Evolutionary conservation across 2,797 vertebrate species (phyloP).

Genomic region (Danio aesculapii): DNA sequence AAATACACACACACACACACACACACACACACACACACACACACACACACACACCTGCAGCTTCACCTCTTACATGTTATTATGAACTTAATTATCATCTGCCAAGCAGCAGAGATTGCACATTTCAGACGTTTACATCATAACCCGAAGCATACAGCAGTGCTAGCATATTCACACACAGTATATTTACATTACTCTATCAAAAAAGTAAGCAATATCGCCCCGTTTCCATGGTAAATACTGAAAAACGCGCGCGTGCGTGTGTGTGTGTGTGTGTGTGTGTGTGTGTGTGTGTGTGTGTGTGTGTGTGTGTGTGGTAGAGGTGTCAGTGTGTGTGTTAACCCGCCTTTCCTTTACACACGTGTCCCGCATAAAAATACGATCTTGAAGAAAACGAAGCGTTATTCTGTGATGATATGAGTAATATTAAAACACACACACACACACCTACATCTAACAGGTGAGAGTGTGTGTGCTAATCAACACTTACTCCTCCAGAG

Average conservation of each 20-base stretch:
- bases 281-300: not conserved
- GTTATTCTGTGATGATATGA: not conserved
- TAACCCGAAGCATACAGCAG: no score
- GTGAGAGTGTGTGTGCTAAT: constrained; percentile 49
- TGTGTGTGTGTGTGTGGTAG: not conserved
- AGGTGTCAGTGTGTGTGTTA: not conserved
- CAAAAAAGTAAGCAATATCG: no score
- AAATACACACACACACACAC: no score
- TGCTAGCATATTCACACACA: no score
- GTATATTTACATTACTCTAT: no score
- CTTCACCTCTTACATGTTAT: no score
- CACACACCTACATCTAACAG: constrained; percentile 28
- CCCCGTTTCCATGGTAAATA: not conserved
- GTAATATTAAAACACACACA: not conserved
- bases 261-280: not conserved
- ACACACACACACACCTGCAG: no score
- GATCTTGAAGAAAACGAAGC: not conserved
- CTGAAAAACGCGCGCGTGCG: not conserved
- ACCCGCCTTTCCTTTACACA: not conserved
- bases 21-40: no score
- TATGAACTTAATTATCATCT: no score
- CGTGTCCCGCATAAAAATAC: not conserved
- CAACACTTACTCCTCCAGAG: constrained; percentile 83
- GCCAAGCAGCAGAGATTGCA: no score
- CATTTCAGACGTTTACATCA: no score